Percentiles rank a stretch among this genome's conserved stretches.
phyloP scores from a whole-genome alignment of 1,140 invertebrate genomes.

The Hetaerina americana region DNA sequence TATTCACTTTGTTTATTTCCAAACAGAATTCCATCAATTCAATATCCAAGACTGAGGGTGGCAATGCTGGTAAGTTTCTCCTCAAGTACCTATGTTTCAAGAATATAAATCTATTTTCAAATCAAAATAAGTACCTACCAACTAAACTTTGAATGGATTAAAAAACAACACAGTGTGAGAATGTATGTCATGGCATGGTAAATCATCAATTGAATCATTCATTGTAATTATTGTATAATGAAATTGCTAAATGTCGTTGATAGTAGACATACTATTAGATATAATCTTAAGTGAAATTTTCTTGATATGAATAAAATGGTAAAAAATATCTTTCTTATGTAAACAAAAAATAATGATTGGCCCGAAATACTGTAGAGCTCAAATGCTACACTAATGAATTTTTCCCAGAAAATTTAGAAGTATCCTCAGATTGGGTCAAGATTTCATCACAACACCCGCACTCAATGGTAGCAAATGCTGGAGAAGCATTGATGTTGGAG shows the following conservation, averaged over 20 bases:
- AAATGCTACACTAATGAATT: background rate
- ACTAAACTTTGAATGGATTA: too few species aligned
- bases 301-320: background rate
- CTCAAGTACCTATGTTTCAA: too few species aligned
- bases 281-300: background rate
- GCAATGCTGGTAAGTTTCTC: too few species aligned
- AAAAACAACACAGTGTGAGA: too few species aligned
- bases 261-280: background rate
- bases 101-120: too few species aligned
- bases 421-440: background rate
- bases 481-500: slow-evolving; percentile 39
- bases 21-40: too few species aligned
- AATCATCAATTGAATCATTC: too few species aligned
- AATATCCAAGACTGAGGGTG: too few species aligned
- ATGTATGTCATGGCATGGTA: too few species aligned
- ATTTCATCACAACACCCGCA: background rate
- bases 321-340: background rate
- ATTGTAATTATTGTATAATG: too few species aligned
- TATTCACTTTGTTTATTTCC: too few species aligned
- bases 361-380: background rate
- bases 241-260: background rate
- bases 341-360: background rate
- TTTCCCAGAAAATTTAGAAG: background rate
- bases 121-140: too few species aligned
- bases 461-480: slow-evolving; percentile 10